Conservation (phyloP, 2,113 vertebrate species). For the Pogonocichla stellata region DNA sequence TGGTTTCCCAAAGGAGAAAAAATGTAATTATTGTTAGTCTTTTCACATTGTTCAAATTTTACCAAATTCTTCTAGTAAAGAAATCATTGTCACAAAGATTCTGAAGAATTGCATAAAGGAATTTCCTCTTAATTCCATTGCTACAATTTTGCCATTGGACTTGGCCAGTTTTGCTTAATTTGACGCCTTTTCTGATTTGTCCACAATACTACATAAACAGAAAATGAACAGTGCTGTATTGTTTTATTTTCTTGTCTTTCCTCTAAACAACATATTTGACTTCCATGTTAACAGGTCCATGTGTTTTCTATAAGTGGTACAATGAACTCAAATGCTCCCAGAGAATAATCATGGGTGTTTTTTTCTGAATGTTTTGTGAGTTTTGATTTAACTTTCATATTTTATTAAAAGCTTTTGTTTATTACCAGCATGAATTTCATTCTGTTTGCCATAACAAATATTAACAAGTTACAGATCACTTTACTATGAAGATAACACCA, state of each 20-base stretch:
- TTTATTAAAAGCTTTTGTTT: not conserved
- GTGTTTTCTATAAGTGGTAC: not conserved
- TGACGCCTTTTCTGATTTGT: not conserved
- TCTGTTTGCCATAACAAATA: rapidly evolving
- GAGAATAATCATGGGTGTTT: not conserved
- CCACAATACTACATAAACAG: not conserved
- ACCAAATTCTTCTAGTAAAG: not conserved
- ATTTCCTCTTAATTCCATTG: not conserved
- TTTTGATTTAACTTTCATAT: not conserved
- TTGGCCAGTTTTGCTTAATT: not conserved
- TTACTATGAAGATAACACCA: not conserved
- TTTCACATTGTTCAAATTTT: not conserved
- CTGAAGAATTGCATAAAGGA: not conserved
- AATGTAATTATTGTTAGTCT: not conserved
- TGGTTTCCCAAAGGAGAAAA: not conserved
- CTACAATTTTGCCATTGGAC: not conserved
- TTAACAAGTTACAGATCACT: not conserved
- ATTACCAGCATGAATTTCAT: not conserved
- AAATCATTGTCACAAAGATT: not conserved
- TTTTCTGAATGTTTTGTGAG: not conserved
- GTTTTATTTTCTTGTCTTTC: not conserved
- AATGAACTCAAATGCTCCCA: not conserved
- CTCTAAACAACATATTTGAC: not conserved
- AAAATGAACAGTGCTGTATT: not conserved
- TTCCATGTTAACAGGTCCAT: not conserved